phyloP scores from a whole-genome alignment of 2,113 vertebrate species.

The Paramisgurnus dabryanus region DNA sequence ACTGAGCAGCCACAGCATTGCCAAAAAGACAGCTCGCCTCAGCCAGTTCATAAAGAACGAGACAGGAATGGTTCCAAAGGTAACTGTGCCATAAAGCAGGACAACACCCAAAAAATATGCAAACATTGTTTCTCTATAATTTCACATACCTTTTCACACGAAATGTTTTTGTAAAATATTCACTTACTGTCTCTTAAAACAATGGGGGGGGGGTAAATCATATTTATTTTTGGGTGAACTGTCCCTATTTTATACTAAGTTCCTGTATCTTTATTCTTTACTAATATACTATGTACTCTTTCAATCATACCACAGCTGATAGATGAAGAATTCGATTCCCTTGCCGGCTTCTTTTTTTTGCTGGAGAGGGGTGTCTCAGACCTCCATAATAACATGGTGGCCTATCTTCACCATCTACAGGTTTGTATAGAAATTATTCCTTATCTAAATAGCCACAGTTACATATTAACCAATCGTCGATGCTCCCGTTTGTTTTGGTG shows the following conservation, averaged over 20 bases:
- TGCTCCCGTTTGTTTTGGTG: slow-evolving; percentile 12
- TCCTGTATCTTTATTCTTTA: no score
- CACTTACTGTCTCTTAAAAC: no score
- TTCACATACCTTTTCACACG: not conserved
- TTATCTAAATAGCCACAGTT: not conserved
- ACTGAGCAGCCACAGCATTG: slow-evolving; percentile 88
- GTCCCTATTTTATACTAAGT: no score
- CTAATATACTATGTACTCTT: not conserved
- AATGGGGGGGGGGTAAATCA: no score
- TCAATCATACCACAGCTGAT: slow-evolving; percentile 69
- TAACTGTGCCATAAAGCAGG: slow-evolving; percentile 55
- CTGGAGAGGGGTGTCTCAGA: slow-evolving; percentile 78
- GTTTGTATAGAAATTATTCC: slow-evolving; percentile 61
- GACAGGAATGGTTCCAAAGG: slow-evolving; percentile 85
- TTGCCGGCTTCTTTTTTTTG: slow-evolving; percentile 83
- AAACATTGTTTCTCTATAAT: slow-evolving; percentile 11
- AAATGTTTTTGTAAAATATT: not conserved
- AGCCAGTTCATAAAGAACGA: slow-evolving; percentile 89
- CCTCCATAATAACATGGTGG: slow-evolving; percentile 80
- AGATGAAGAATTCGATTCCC: slow-evolving; percentile 86
- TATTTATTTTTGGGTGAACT: no score
- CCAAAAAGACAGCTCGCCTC: slow-evolving; percentile 90
- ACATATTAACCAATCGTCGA: not conserved
- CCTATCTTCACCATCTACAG: slow-evolving; percentile 81
- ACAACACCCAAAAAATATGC: not conserved